phyloP scores from a whole-genome alignment of 1,140 invertebrate genomes.

The Uloborus diversus region DNA sequence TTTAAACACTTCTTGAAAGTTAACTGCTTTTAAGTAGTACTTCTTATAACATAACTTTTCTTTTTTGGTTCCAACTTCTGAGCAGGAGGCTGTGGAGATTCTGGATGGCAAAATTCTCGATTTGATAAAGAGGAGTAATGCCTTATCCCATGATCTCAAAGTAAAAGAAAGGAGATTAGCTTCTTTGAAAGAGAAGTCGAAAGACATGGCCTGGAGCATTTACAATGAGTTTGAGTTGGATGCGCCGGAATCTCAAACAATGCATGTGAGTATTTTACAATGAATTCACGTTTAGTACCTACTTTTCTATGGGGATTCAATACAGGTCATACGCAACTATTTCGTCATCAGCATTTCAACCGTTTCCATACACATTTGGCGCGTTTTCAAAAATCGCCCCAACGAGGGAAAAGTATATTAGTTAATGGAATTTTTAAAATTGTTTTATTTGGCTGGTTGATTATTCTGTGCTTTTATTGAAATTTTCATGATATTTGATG shows the following conservation, averaged over 20 bases:
- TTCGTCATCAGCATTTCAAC: no score
- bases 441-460: background rate
- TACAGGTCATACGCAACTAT: no score
- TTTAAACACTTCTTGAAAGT: no score
- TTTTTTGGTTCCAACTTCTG: background rate
- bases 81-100: conserved; percentile 29
- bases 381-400: no score
- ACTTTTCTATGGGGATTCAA: no score
- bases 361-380: no score
- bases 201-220: conserved; percentile 26
- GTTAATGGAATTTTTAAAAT: background rate
- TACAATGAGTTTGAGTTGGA: conserved; percentile 32
- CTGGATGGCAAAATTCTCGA: conserved; percentile 30
- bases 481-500: no score
- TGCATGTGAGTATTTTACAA: background rate
- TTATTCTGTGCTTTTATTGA: background rate
- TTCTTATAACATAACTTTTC: no score
- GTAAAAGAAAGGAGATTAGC: conserved; percentile 23
- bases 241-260: background rate
- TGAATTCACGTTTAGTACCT: no score
- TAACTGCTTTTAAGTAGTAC: no score
- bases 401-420: background rate
- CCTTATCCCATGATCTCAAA: conserved; percentile 19
- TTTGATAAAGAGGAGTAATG: conserved; percentile 39
- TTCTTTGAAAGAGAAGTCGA: background rate